Evolutionary conservation across 2,797 vertebrate species (phyloP), one percentile per base, ranked within the genome.

Genomic region (Orientallactaga sibirica): DNA sequence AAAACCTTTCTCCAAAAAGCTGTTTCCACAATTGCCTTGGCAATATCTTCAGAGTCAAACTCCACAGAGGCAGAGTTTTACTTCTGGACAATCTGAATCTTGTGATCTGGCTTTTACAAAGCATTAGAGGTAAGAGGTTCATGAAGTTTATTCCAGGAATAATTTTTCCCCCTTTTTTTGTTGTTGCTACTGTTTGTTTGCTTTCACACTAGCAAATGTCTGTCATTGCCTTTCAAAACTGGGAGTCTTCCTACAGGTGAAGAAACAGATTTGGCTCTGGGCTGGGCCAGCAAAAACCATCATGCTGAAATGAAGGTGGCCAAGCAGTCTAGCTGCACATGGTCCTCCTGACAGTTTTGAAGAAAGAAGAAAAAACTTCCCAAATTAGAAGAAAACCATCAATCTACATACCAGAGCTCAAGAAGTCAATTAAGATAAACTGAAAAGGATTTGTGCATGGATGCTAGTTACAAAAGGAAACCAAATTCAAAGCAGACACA

Each of bases 21-120:
- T 0, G 99, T 99, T 92, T 99, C 99, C 10, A 99, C 99, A 14
- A 99, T 99, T 3, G 99, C 99, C 96, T 98, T 99, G 37, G 99
- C 99, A 22, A 99, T 99, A 12, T 99, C 99, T 16, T 99, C 98
- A 9, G 98, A 99, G 3, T 99, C 99, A 87, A 99, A 99, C 97
- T 99, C 99, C 41, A 99, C 85, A 93, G 99, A 99, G 0, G 97
- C 99, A 4, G 99, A 99, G 76, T 55, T 64, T 75, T 87, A n/a
- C 61, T 64, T 66, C 55, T 86, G 19, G 19, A 75, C 37, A 75
- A 37, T 48, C 58, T 75, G 58, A 48, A 75, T 64, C 85, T 16
- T 86, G 37, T 22, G 12, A 66, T 18, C 5, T 66, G 29, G 7
- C 61, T 76, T 87, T 87, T 33, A 18, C 43, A n/a, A 75, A 33